These are phyloP conservation scores for Passerina amoena DNA, from an alignment of 2,113 vertebrate species.

Conservation along the genomic window DNA sequence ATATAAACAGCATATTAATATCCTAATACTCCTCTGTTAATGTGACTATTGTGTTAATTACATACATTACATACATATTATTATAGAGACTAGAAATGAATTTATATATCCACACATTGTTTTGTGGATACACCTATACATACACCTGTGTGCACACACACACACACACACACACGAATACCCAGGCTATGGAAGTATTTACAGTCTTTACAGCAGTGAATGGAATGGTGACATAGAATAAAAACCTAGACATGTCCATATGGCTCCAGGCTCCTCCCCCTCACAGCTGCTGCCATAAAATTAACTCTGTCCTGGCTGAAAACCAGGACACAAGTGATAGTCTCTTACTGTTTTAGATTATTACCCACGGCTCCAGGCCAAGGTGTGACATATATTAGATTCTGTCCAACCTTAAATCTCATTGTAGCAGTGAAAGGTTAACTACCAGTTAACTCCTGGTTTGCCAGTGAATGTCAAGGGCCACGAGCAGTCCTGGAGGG, in stretches of 20 bases:
- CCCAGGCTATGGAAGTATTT: neutral
- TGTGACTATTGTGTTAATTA: neutral
- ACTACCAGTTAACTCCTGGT: neutral
- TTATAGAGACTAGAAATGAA: neutral
- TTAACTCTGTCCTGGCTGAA: neutral
- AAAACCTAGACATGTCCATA: neutral
- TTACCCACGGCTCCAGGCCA: neutral
- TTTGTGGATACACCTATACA: neutral
- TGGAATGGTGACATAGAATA: neutral
- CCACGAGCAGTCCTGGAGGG: rapidly evolving
- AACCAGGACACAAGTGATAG: neutral
- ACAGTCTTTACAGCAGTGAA: neutral
- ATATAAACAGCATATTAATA: neutral
- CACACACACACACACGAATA: rapidly evolving
- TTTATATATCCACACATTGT: neutral
- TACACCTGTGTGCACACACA: neutral
- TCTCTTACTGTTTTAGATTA: neutral
- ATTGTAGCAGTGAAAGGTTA: neutral
- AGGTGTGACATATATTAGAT: neutral
- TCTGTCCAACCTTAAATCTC: neutral
- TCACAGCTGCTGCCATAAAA: neutral
- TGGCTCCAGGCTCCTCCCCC: neutral
- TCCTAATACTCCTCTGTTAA: neutral
- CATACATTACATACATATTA: neutral
- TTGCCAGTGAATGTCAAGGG: neutral